These are phyloP conservation scores for Ormyrus nitidulus DNA, from an alignment of 2,888 invertebrate genomes.

Conservation along the genomic window DNA sequence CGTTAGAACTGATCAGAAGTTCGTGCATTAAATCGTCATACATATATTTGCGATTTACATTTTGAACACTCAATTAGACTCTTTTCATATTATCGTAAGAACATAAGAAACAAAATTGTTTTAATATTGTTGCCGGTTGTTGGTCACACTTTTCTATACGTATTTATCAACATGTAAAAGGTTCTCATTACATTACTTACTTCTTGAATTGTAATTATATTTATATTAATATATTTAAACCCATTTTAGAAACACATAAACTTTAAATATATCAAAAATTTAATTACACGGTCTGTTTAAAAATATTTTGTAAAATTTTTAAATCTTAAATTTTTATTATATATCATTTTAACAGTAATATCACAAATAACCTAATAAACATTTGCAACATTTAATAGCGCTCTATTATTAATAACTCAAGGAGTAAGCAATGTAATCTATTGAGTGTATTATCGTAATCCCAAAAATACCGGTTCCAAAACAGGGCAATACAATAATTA, in stretches of 20 bases:
- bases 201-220: slow-evolving; percentile 17
- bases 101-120: no score
- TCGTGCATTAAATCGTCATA: slow-evolving; percentile 20
- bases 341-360: slow-evolving; percentile 10
- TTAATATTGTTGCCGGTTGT: no score
- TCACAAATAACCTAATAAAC: slow-evolving; percentile 18
- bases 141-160: no score
- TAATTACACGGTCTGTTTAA: slow-evolving; percentile 28
- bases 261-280: slow-evolving; percentile 38
- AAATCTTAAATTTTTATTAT: slow-evolving; percentile 23
- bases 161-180: no score
- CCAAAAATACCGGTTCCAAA: neutral
- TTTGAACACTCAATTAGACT: slow-evolving; percentile 2
- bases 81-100: no score
- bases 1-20: neutral
- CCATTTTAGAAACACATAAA: slow-evolving; percentile 42
- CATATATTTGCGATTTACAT: slow-evolving; percentile 3
- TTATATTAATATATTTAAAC: slow-evolving; percentile 42
- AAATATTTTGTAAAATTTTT: slow-evolving; percentile 11
- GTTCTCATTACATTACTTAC: slow-evolving; percentile 13
- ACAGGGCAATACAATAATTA: neutral
- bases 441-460: slow-evolving; percentile 6
- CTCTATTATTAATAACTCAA: neutral
- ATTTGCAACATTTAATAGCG: slow-evolving; percentile 34
- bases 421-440: slow-evolving; percentile 26